Evolutionary conservation across 2,113 vertebrate genomes (phyloP).

Genomic region (Oryzias javanicus): DNA sequence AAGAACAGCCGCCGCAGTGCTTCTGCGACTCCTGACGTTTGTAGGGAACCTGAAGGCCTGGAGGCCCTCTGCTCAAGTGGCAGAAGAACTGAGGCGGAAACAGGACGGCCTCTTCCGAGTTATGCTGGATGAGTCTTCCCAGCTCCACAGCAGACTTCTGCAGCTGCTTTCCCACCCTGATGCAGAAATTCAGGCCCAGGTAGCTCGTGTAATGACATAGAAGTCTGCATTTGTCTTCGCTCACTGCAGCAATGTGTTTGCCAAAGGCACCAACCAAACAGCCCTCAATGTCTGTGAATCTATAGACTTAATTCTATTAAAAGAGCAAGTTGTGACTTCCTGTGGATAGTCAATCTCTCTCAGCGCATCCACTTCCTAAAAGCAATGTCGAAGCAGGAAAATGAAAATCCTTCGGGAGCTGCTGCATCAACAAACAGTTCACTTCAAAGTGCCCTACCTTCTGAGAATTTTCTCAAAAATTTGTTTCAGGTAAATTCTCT

Average conservation of each 20-base stretch:
- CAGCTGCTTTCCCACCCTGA: constrained; percentile 83
- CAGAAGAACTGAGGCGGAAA: constrained; percentile 67
- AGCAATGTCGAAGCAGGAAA: constrained; percentile 4
- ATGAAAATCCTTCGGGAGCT: background rate
- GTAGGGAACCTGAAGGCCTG: constrained; percentile 82
- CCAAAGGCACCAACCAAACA: constrained; percentile 32
- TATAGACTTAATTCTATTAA: constrained; percentile 6
- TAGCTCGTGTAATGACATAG: constrained; percentile 80
- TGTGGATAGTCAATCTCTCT: constrained; percentile 3
- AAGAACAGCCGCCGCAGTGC: constrained; percentile 76
- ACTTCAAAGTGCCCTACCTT: constrained; percentile 34
- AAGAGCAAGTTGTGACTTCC: constrained; percentile 3
- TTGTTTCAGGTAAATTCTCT: constrained; percentile 39
- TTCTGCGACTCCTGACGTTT: constrained; percentile 83
- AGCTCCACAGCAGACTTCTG: constrained; percentile 79
- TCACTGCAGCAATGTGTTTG: constrained; percentile 20
- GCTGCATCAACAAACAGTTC: constrained; percentile 17
- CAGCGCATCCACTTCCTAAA: background rate
- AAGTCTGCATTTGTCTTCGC: constrained; percentile 7
- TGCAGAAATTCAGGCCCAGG: constrained; percentile 84
- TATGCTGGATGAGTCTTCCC: constrained; percentile 79
- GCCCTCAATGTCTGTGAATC: background rate
- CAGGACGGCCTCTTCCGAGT: constrained; percentile 82
- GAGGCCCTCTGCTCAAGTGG: constrained; percentile 69
- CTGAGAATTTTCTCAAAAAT: constrained; percentile 32